phyloP scores from a whole-genome alignment of 2,797 vertebrate species.

The Channallabes apus region DNA sequence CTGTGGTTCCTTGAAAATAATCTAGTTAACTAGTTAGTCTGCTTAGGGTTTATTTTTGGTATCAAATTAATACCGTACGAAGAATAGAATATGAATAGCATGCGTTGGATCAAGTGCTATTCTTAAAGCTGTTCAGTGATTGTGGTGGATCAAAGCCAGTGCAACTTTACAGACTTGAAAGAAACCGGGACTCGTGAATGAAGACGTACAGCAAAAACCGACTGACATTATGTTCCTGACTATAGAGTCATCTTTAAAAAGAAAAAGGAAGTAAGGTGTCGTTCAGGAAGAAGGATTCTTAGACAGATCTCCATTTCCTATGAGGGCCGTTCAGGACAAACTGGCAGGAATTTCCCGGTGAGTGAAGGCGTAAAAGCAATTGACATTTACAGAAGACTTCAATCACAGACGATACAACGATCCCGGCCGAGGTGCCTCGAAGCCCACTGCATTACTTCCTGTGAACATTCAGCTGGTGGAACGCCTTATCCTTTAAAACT shows the following conservation, averaged over 20 bases:
- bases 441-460: no score
- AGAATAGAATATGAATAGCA: background rate
- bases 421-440: no score
- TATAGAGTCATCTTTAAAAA: conserved; percentile 43
- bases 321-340: background rate
- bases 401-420: no score
- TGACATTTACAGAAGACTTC: no score
- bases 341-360: no score
- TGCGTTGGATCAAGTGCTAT: conserved; percentile 11
- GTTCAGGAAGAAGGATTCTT: background rate
- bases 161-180: background rate
- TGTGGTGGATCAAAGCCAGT: background rate
- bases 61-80: background rate
- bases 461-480: no score
- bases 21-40: background rate
- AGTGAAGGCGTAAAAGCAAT: no score
- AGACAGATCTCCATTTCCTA: background rate
- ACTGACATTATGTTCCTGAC: conserved; percentile 18
- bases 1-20: background rate
- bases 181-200: no score
- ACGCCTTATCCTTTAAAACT: no score
- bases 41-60: background rate
- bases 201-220: no score
- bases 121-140: background rate
- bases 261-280: background rate